Evolutionary conservation across 2,888 invertebrate species (phyloP).

Genomic region (Lepidochrysops patricia): DNA sequence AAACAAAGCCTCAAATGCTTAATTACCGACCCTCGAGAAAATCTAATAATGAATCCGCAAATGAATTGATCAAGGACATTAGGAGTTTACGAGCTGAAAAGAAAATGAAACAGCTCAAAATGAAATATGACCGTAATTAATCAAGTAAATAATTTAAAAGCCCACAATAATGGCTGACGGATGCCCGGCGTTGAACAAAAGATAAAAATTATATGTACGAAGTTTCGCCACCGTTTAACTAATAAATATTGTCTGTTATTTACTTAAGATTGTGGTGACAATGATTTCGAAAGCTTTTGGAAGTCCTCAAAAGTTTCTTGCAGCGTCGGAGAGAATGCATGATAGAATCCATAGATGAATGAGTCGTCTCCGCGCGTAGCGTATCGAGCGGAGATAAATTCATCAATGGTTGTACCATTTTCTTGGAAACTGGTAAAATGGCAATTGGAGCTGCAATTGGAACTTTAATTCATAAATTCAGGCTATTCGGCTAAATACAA

Average conservation of each 20-base stretch:
- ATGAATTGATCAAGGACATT: background rate
- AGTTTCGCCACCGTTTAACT: slow-evolving; percentile 18
- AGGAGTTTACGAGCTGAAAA: background rate
- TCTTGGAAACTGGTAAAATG: too few relatives aligned
- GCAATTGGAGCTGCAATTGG: too few relatives aligned
- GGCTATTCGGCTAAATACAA: too few relatives aligned
- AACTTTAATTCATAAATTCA: too few relatives aligned
- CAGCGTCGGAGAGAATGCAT: too few relatives aligned
- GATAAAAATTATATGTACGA: slow-evolving; percentile 17
- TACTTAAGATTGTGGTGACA: slow-evolving; percentile 13
- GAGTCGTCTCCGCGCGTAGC: too few relatives aligned
- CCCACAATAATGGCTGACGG: slow-evolving; percentile 12
- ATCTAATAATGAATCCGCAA: background rate
- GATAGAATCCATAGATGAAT: too few relatives aligned
- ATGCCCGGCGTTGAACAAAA: slow-evolving; percentile 8
- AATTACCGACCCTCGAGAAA: background rate
- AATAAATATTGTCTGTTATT: slow-evolving; percentile 19
- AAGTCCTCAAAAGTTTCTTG: too few relatives aligned
- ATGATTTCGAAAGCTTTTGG: background rate
- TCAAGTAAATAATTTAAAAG: slow-evolving; percentile 5
- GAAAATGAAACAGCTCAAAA: background rate
- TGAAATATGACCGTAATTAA: background rate
- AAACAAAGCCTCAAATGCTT: background rate
- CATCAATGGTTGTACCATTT: too few relatives aligned
- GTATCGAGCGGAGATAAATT: too few relatives aligned